Evolutionary conservation across 2,888 invertebrate genomes (phyloP), one percentile per base, ranked within the genome.

Genomic region (Macrosoma leucophasiata): DNA sequence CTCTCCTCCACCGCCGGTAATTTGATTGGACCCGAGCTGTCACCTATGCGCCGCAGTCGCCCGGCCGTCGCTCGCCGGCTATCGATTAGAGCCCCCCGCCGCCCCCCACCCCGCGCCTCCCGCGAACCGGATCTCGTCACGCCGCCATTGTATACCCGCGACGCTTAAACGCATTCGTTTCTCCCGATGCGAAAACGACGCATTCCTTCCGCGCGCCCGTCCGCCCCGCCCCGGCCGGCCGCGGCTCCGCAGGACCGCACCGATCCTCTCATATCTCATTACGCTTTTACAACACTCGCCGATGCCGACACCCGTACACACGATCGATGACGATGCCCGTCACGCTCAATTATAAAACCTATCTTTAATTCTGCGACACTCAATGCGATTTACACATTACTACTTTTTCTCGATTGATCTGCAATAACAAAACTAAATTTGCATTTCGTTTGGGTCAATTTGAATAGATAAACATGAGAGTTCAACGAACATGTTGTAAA

Each of bases 111-210:
- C 74, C 75, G 62, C 70, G 62, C 68, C 72, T 67, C 75, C 78
- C 78, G 79, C 79, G 82, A 81, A 81, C 82, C 82, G 82, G 82
- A 81, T 84, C 81, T 82, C 82, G 82, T 84, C 82, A 81, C 82
- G 81, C 81, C 81, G 82, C 82, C 81, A 81, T 82, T 82, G 82
- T 82, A 76, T 82, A 81, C 79, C 77, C 81, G 81, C 82, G 82
- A 81, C 78, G 81, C 82, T 82, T 82, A 81, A 81, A 81, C 82
- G 82, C 82, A 84, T 84, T 84, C 82, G 82, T 82, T 84, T 84
- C 82, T 84, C 82, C 82, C 81, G 81, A 82, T 84, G 82, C 82
- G 82, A 84, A 82, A 82, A 82, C 82, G 82, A 82, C 82, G 82
- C 82, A 82, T 82, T 82, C 82, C 82, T 82, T 82, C 82, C 82